A percentile compares a stretch with the other conserved stretches of the same genome.
phyloP scores from a whole-genome alignment of 2,797 vertebrate genomes.

The Salarias fasciatus region DNA sequence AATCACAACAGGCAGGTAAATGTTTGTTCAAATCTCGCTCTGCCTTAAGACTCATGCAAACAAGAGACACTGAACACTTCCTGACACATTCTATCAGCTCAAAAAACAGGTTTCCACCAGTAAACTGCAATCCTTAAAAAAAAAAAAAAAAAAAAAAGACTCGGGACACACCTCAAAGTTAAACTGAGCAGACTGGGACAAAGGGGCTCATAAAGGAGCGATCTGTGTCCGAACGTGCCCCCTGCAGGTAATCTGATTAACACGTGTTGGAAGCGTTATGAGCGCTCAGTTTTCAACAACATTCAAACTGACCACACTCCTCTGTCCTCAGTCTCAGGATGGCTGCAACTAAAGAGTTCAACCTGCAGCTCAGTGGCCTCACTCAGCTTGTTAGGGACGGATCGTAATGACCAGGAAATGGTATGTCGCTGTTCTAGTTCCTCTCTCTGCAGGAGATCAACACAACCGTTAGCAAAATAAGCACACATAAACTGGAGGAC shows the following conservation, averaged over 20 bases:
- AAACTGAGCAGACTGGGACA: conserved; percentile 42
- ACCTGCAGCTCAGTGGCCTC: too few relatives aligned
- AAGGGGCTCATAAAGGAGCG: conserved; percentile 9
- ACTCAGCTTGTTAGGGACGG: too few relatives aligned
- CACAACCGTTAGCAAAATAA: too few relatives aligned
- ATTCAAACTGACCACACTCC: conserved; percentile 23
- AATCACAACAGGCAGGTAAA: conserved; percentile 41
- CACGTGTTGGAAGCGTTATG: conserved; percentile 16
- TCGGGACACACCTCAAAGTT: conserved; percentile 19
- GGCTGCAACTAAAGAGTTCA: not conserved
- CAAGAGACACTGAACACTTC: conserved; percentile 15
- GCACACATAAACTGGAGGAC: too few relatives aligned
- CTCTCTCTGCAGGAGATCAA: too few relatives aligned
- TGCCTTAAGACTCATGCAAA: conserved; percentile 37
- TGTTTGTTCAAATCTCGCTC: conserved; percentile 47
- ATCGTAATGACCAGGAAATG: too few relatives aligned
- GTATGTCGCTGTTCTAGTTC: too few relatives aligned
- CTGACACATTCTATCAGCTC: not conserved
- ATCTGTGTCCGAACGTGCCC: conserved; percentile 47
- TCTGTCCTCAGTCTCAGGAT: conserved; percentile 7
- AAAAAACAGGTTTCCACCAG: conserved; percentile 10
- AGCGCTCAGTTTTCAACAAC: conserved; percentile 26
- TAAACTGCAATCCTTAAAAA: not conserved
- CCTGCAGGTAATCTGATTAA: conserved; percentile 62
- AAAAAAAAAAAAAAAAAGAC: conserved; percentile 15